phyloP scores from a whole-genome alignment of 2,797 vertebrate genomes.

The Meriones psammophilus region DNA sequence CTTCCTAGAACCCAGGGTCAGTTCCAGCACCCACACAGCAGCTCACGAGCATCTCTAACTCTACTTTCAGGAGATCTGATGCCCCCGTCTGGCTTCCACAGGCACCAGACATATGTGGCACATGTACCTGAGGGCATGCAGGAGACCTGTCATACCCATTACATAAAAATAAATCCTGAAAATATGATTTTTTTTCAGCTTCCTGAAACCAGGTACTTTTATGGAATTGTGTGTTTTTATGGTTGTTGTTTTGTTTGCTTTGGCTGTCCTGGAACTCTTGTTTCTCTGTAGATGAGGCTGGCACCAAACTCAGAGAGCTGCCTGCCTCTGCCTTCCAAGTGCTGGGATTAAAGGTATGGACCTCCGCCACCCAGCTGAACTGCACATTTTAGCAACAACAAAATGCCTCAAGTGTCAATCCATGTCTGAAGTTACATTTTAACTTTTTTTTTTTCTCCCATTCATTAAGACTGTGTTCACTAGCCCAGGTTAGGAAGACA shows the following conservation, averaged over 20 bases:
- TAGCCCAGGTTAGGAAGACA: constrained; percentile 29
- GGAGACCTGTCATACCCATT: neutral
- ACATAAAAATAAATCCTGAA: neutral
- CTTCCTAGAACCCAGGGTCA: neutral
- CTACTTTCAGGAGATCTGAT: neutral
- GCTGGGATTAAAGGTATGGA: neutral
- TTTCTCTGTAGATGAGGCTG: neutral
- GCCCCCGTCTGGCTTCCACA: neutral
- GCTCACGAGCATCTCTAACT: neutral
- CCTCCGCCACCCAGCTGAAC: neutral
- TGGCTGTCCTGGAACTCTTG: neutral
- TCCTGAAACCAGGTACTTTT: constrained; percentile 51
- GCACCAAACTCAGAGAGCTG: neutral
- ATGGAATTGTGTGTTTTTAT: neutral
- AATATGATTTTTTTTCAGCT: neutral
- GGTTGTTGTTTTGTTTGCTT: neutral
- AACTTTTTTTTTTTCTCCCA: constrained; percentile 6
- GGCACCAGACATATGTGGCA: neutral
- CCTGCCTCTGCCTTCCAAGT: neutral
- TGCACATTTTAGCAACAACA: constrained; percentile 7
- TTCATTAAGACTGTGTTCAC: constrained; percentile 51
- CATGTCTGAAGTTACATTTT: neutral
- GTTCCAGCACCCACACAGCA: neutral
- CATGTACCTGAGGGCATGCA: neutral
- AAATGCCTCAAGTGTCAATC: neutral